Conservation (phyloP, 2,797 vertebrate species). For the Sphenopsis melanotis region DNA sequence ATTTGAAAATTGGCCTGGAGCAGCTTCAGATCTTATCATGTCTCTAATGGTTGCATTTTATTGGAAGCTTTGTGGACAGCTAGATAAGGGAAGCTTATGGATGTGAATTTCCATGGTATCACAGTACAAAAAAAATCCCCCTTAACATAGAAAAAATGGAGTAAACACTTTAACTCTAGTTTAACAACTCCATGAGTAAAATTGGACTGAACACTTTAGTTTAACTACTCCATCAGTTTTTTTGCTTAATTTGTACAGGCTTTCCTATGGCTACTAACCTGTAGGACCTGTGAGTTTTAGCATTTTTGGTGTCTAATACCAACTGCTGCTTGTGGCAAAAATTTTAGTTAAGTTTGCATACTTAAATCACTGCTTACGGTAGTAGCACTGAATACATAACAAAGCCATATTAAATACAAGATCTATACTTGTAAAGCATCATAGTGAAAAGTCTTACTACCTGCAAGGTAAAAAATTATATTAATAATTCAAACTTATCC, state of each 20-base stretch:
- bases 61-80: not conserved
- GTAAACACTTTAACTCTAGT: not conserved
- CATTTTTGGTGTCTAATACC: not conserved
- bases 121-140: not conserved
- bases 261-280: not conserved
- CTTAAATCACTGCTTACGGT: not conserved
- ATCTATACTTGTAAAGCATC: not conserved
- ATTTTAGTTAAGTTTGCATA: not conserved
- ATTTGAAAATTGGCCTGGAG: not conserved
- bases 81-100: not conserved
- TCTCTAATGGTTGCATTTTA: not conserved
- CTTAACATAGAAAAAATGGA: accelerated
- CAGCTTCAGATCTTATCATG: not conserved
- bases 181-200: not conserved
- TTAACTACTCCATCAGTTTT: not conserved
- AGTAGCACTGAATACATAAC: not conserved
- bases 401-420: not conserved
- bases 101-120: not conserved
- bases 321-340: not conserved
- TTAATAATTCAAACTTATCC: not conserved
- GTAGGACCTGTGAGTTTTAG: not conserved
- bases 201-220: not conserved
- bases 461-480: not conserved
- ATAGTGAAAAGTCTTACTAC: not conserved
- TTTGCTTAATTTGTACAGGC: not conserved